Percentiles rank a stretch among this genome's conserved stretches.
Conservation (phyloP, 1,140 invertebrate genomes). For the Lethrus apterus region DNA sequence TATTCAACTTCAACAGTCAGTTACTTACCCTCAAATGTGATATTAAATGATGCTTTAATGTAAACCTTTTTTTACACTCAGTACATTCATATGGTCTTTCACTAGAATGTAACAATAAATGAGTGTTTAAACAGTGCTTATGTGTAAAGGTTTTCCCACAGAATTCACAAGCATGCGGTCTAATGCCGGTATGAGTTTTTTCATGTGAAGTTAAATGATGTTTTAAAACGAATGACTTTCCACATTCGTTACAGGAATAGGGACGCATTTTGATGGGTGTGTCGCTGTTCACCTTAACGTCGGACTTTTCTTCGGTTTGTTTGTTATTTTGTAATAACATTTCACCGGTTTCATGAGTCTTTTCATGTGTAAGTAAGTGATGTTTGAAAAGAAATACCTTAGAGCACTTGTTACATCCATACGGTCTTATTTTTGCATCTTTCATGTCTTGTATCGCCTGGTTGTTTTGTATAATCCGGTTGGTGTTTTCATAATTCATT, state of each 20-base stretch:
- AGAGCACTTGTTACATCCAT: constrained; percentile 71
- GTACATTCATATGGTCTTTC: constrained; percentile 74
- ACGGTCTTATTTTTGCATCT: constrained; percentile 52
- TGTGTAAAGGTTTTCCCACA: constrained; percentile 82
- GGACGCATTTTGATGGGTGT: constrained; percentile 42
- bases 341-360: constrained; percentile 28
- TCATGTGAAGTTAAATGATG: constrained; percentile 75
- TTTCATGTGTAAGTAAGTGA: constrained; percentile 69
- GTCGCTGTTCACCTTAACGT: neutral
- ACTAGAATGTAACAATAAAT: constrained; percentile 69
- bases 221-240: constrained; percentile 74
- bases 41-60: constrained; percentile 70
- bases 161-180: constrained; percentile 73
- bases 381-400: constrained; percentile 77
- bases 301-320: neutral
- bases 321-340: neutral
- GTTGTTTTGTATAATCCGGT: constrained; percentile 5
- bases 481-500: constrained; percentile 10
- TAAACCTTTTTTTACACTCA: constrained; percentile 82
- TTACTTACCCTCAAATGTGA: constrained; percentile 61
- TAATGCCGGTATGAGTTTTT: constrained; percentile 70
- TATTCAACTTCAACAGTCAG: neutral
- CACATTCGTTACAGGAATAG: constrained; percentile 72
- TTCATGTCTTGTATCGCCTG: constrained; percentile 10
- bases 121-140: constrained; percentile 76